Base-by-base conservation (phyloP, 2,797 vertebrate species). In the Gymnoscopelus braueri region DNA sequence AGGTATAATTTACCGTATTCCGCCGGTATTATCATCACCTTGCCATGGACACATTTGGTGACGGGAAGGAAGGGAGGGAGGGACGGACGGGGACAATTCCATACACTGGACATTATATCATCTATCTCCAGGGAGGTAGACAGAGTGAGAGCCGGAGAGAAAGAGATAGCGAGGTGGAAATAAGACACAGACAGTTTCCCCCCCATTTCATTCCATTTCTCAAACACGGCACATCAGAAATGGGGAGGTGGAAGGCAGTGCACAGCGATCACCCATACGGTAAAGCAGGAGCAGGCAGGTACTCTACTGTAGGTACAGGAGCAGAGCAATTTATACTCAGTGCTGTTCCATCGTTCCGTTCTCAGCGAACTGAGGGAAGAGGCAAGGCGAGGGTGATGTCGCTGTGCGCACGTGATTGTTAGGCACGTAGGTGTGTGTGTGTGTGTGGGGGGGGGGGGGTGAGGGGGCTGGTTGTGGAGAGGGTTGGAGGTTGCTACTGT, bases 171-270 rank as follows among this genome's bases (percentile, higher is more conserved):
- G 72, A 80, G 67, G 67, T 71, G 63, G 67, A 84, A 87, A 86
- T 77, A 88, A 90, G 77, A 87, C 74, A 77, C 50, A 67, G 69
- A 79, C 61, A 78, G 32, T 67, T 79, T 80, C 74, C 8, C 24
- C 51, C 57, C 83, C 74, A 88, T 91, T 91, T 87, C 84, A 87
- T 90, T 90, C 87, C 88, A 93, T 94, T 94, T 94, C 85, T 91
- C 90, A 92, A 93, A 90, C 86, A 76, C 19, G 24, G 9, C 86
- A 85, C 82, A 88, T 89, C 87, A 85, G 79, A 90, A 90, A 90
- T 90, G 87, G 32, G 32, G 85, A 79, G 55, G 77, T 74, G 76
- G 75, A 87, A 86, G 79, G 67, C 68, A 73, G 78, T 78, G 75
- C 70, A 87, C 85, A 72, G 71, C 87, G 89, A 92, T 84, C 82